Evolutionary conservation across 2,888 invertebrate genomes (phyloP), one percentile per base, ranked within the genome.

Genomic region (Adineta ricciae): DNA sequence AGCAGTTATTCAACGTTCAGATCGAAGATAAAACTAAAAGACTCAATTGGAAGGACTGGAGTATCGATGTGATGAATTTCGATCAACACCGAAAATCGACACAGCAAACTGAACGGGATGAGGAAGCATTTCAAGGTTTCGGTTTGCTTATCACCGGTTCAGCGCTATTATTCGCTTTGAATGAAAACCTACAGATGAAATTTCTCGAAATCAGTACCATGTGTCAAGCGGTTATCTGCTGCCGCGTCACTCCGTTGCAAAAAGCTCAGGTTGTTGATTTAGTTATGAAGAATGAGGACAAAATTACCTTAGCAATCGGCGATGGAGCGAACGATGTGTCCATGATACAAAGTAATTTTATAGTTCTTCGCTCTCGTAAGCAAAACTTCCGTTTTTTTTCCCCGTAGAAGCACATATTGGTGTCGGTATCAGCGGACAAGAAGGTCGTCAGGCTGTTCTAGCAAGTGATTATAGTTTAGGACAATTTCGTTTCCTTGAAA

Each of bases 401-500:
- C n/a, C n/a, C n/a, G n/a, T 21, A 96, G 88, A 46, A 46, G 98
- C 98, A 78, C 98, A 99, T 91, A 97, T 99, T 88, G 99, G 99
- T 86, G 97, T 99, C 82, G 99, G 99, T 32, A 99, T 99, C 88
- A 97, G 97, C 49, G 98, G 98, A 0, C 96, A 97, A 91, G 97
- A 98, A 91, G 97, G 97, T 49, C 94, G 97, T 93, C 97, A 99
- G 91, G 99, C 99, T 7, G 98, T 98, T 82, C 92, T 99, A 82
- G 95, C 98, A 73, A 96, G 97, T 21, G 99, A 99, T 92, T 99
- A 96, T 92, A 95, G 96, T 86, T 95, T 99, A 89, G 96, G 97
- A 86, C 98, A 99, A 92, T 98, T 99, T 92, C 93, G 95, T 85
- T 99, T 95, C 92, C 93, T 99, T 87, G 97, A 99, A 92, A 93